Conservation (phyloP, 2,113 vertebrate genomes). For the Mugil cephalus region DNA sequence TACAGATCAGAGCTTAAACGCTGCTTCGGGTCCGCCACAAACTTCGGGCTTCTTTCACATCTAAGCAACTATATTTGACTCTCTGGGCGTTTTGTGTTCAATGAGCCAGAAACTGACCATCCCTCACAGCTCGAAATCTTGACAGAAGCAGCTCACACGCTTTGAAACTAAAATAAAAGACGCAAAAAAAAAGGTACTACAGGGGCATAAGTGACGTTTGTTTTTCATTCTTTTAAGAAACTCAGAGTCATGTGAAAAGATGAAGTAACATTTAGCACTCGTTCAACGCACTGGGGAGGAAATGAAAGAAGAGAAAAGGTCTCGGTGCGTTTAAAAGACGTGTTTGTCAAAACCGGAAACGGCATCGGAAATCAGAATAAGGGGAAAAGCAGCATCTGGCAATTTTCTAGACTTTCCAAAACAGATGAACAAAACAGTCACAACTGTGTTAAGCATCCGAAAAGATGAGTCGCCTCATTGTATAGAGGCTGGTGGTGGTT, state of each 20-base stretch:
- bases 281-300: background rate
- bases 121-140: slow-evolving; percentile 5
- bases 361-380: background rate
- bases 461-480: no score
- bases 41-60: slow-evolving; percentile 22
- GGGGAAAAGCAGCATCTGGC: background rate
- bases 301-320: background rate
- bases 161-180: background rate
- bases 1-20: slow-evolving; percentile 20
- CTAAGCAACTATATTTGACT: slow-evolving; percentile 5
- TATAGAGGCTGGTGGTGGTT: no score
- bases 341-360: background rate
- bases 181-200: background rate
- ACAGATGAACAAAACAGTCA: background rate
- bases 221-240: background rate
- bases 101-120: slow-evolving; percentile 14
- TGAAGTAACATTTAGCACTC: no score
- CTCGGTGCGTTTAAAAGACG: background rate
- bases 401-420: background rate
- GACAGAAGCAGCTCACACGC: background rate
- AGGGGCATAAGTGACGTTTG: no score
- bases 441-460: no score
- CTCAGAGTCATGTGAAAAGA: background rate
- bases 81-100: slow-evolving; percentile 6
- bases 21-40: background rate